Conservation (phyloP, 2,888 invertebrate genomes). For the Flexamia atlantica region DNA sequence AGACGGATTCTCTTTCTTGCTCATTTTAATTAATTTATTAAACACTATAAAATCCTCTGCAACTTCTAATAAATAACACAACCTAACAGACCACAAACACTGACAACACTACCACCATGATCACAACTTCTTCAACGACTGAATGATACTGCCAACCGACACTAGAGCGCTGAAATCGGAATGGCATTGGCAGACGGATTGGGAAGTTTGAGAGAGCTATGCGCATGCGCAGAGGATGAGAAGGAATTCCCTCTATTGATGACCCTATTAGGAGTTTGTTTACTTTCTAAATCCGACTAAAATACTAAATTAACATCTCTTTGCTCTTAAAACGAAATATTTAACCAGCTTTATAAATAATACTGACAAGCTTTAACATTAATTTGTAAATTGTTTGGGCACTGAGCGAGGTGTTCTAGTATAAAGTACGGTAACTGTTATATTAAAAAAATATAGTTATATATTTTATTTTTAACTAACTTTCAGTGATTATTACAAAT, state of each 20-base stretch:
- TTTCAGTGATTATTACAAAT: too few species aligned
- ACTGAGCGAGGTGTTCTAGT: too few species aligned
- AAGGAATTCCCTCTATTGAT: slow-evolving; percentile 55
- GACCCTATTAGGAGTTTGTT: slow-evolving; percentile 59
- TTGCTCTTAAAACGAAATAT: too few species aligned
- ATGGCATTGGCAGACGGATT: slow-evolving; percentile 31
- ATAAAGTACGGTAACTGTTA: too few species aligned
- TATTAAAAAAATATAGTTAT: too few species aligned
- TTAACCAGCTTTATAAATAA: too few species aligned
- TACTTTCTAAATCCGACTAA: slow-evolving; percentile 6
- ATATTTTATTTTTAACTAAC: too few species aligned
- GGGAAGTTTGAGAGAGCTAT: neutral
- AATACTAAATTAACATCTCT: neutral
- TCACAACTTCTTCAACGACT: slow-evolving; percentile 8
- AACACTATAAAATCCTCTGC: neutral
- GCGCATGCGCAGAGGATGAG: slow-evolving; percentile 49
- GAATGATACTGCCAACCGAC: neutral
- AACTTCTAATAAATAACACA: slow-evolving; percentile 4
- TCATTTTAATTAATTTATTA: slow-evolving; percentile 28
- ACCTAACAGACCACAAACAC: slow-evolving; percentile 7
- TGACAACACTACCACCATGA: neutral
- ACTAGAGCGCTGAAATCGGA: slow-evolving; percentile 23
- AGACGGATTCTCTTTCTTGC: slow-evolving; percentile 35
- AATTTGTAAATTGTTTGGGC: too few species aligned
- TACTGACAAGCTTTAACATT: too few species aligned